Evolutionary conservation across 2,888 invertebrate genomes (phyloP).

Genomic region (Torymus tubicola): DNA sequence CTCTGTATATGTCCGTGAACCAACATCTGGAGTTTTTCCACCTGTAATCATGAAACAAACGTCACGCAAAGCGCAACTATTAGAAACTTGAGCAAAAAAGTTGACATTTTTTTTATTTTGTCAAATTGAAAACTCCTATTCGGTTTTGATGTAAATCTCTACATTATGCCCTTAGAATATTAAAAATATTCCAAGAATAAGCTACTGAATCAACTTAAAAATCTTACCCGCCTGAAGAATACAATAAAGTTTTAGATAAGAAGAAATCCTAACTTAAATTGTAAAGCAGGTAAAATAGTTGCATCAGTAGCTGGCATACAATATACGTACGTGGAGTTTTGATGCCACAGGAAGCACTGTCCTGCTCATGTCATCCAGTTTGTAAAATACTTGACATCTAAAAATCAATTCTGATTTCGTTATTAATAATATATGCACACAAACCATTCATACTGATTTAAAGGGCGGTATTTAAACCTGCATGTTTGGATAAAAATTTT

Average conservation of each 20-base stretch:
- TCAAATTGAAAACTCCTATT: slow-evolving; percentile 63
- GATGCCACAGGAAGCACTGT: slow-evolving; percentile 73
- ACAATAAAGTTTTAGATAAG: slow-evolving; percentile 38
- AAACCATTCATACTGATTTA: slow-evolving; percentile 72
- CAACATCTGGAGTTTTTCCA: slow-evolving; percentile 98
- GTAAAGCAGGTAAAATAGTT: slow-evolving; percentile 64
- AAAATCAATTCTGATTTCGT: slow-evolving; percentile 75
- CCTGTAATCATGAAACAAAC: slow-evolving; percentile 83
- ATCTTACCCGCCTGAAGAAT: slow-evolving; percentile 59
- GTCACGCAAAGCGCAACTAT: slow-evolving; percentile 75
- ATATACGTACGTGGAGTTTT: slow-evolving; percentile 74
- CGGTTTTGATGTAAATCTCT: slow-evolving; percentile 62
- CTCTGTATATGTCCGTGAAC: slow-evolving; percentile 95
- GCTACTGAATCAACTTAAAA: slow-evolving; percentile 73
- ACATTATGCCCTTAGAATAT: slow-evolving; percentile 69
- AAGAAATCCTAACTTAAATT: slow-evolving; percentile 42
- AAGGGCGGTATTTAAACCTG: slow-evolving; percentile 61
- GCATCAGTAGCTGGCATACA: slow-evolving; percentile 73
- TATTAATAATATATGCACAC: slow-evolving; percentile 76
- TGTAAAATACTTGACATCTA: slow-evolving; percentile 76
- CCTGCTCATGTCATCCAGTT: slow-evolving; percentile 75
- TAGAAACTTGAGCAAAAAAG: slow-evolving; percentile 64
- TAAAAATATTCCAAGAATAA: slow-evolving; percentile 68
- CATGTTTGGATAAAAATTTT: slow-evolving; percentile 54
- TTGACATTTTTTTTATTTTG: slow-evolving; percentile 36